Evolutionary conservation across 2,797 vertebrate species (phyloP), one percentile per base, ranked within the genome.

Genomic region (Sandelia bainsii): DNA sequence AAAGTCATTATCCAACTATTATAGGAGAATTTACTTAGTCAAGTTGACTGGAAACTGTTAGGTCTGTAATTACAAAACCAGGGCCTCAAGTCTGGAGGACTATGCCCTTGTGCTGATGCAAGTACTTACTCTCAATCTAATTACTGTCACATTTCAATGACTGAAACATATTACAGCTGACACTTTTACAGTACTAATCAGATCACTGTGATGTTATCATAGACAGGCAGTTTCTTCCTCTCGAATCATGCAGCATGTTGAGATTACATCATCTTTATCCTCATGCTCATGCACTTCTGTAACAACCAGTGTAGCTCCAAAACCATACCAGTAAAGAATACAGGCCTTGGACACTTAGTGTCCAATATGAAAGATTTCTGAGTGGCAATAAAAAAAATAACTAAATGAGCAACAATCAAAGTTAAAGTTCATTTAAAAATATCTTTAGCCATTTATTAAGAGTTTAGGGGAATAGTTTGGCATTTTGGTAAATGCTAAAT

Each of bases 1-100:
- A 69, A 65, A 61, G 23, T 75, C 27, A 70, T 60, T 10, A 61
- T 8, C 52, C 22, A 54, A 22, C 14, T 6, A 62, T 25, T 20
- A 19, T 3, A 49, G 48, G 0, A 6, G 22, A 39, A 52, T 61
- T 56, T 45, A 60, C 58, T 60, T 19, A 10, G 34, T 40, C 34
- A 0, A 4, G n/a, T 20, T 54, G 1, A 19, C 11, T 12, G n/a
- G 3, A 63, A 68, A 58, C 17, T 3, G 52, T 10, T 56, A 0
- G 11, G 20, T 25, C 25, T 25, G 25, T 14, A 37, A 50, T 67
- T n/a, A 22, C 17, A 8, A 66, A 60, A 37, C 6, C 27, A 45
- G 7, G 16, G 0, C 19, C 10, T 51, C 11, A 17, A 23, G 19
- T 39, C 45, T 64, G 48, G 7, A 63, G 3, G 32, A 72, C 17